Percentiles rank a stretch among this genome's conserved stretches.
Evolutionary conservation across 2,113 vertebrate genomes (phyloP).

Genomic region (Barbus barbus): DNA sequence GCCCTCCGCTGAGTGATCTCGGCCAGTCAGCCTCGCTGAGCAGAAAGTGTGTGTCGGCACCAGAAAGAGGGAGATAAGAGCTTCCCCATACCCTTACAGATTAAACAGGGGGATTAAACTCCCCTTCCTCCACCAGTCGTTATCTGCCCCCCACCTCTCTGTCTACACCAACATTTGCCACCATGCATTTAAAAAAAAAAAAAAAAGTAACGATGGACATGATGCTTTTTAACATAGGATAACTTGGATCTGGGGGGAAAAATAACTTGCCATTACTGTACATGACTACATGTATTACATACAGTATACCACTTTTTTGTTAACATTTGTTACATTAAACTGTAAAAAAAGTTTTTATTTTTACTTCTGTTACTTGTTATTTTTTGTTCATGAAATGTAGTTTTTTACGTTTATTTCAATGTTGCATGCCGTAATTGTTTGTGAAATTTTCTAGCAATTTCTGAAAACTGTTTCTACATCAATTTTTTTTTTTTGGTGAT

Average conservation of each 20-base stretch:
- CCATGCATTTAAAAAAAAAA: constrained; percentile 74
- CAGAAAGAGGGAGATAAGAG: constrained; percentile 68
- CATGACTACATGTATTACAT: not conserved
- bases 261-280: not conserved
- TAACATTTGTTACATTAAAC: not conserved
- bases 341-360: too few species aligned
- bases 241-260: constrained; percentile 26
- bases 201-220: constrained; percentile 70
- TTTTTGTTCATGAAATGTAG: too few species aligned
- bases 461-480: too few species aligned
- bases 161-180: constrained; percentile 67
- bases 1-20: constrained; percentile 69
- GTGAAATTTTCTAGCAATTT: too few species aligned
- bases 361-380: too few species aligned
- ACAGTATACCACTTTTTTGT: not conserved
- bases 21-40: constrained; percentile 65
- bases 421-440: too few species aligned
- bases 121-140: constrained; percentile 71
- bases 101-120: constrained; percentile 83
- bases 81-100: constrained; percentile 73
- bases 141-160: constrained; percentile 59
- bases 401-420: too few species aligned
- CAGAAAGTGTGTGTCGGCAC: constrained; percentile 37
- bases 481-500: too few species aligned
- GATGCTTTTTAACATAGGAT: constrained; percentile 70